Evolutionary conservation across 2,888 invertebrate species (phyloP), one percentile per base, ranked within the genome.

Genomic region (Dilophus febrilis): DNA sequence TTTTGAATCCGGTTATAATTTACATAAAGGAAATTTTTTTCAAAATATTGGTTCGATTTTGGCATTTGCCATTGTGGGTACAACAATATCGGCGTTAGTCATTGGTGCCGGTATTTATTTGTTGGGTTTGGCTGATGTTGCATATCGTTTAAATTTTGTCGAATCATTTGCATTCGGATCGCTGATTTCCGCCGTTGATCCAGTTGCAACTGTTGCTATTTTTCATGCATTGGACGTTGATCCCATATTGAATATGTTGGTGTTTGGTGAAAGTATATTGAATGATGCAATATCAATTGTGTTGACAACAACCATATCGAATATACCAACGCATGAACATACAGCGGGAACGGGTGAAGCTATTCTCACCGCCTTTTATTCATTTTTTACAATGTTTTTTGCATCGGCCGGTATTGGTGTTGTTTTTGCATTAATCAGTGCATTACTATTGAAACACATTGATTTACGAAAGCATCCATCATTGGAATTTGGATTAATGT

Each of bases 251-350:
- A 97, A 98, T 67, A 99, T 99, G 97, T 79, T 98, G 64, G 97
- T 98, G 2, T 98, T 98, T 67, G 95, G 90, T 19, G 74, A 74
- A 53, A 63, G 63, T 41, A 63, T 63, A 53, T 68, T 98, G 5
- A 98, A 98, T 64, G 98, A 98, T 71, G 97, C 97, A 26, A 90
- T 98, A 44, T 85, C 97, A 19, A 98, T 99, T 65, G 98, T 98
- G 2, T 65, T 98, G 38, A 95, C 97, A 1, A 90, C 91, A 47
- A 83, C 86, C 4, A 80, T 85, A 3, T 66, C 76, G 0, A 72
- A 71, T 48, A 74, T 69, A 47, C 73, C 77, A 2, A 66, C 74
- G 0, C 70, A 70, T 53, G 69, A 70, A 35, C 65, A 69, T 11
- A 50, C 50, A 11, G 65, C 68, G 57, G 77, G 77, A 8, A 79